phyloP scores from a whole-genome alignment of 2,888 invertebrate species.

The Reticulitermes lucifugus region DNA sequence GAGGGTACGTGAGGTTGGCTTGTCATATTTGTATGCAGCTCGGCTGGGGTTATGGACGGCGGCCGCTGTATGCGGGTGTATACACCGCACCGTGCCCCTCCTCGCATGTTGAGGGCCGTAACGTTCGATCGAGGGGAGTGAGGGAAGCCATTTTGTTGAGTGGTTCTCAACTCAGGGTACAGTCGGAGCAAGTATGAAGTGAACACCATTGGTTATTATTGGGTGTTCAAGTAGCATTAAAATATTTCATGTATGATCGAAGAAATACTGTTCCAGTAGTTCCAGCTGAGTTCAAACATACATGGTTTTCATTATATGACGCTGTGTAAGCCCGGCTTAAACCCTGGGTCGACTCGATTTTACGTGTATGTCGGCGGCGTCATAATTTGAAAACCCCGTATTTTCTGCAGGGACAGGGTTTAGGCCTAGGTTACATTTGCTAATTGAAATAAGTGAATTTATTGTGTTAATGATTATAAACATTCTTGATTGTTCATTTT shows the following conservation, averaged over 20 bases:
- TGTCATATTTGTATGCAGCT: conserved; percentile 43
- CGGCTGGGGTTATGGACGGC: conserved; percentile 34
- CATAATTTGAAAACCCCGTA: no score
- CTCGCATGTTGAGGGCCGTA: conserved; percentile 27
- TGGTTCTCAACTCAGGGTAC: conserved; percentile 45
- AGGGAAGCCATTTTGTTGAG: conserved; percentile 54
- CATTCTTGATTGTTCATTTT: no score
- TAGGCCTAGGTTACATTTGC: background rate
- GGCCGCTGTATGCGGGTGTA: conserved; percentile 37
- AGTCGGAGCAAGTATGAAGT: conserved; percentile 23
- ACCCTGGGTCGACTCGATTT: no score
- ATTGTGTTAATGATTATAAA: no score
- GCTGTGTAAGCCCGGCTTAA: no score
- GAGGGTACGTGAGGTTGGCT: conserved; percentile 45
- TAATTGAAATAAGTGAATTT: no score
- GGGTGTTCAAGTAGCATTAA: background rate
- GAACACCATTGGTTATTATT: background rate
- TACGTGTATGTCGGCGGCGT: no score
- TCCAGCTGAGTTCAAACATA: background rate
- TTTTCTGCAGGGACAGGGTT: background rate
- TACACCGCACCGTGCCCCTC: conserved; percentile 17
- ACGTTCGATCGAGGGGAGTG: conserved; percentile 45
- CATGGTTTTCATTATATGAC: background rate
- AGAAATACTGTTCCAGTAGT: background rate
- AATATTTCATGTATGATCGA: background rate